Evolutionary conservation across 2,113 vertebrate genomes (phyloP).

Genomic region (Bombycilla garrulus): DNA sequence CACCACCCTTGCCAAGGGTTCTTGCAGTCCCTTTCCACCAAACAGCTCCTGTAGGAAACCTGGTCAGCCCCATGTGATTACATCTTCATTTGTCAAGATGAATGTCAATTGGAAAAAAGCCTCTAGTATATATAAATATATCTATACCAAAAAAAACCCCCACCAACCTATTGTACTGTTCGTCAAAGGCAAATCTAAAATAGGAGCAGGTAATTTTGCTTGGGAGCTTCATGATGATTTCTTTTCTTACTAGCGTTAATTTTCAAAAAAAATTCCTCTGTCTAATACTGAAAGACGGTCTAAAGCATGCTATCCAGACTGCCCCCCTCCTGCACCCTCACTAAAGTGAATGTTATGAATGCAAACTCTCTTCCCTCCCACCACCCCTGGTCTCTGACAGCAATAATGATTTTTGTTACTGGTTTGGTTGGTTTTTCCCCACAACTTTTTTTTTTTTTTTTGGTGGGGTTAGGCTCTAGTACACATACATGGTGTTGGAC

Average conservation of each 20-base stretch:
- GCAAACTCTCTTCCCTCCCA: conserved; percentile 32
- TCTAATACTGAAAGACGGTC: conserved; percentile 77
- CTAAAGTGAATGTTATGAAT: conserved; percentile 7
- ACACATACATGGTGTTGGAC: neutral
- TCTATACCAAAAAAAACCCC: neutral
- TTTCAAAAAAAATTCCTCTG: conserved; percentile 71
- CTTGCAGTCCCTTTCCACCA: neutral
- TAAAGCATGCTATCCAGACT: conserved; percentile 36
- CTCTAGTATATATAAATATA: neutral
- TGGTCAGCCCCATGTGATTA: neutral
- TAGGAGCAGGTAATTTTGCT: conserved; percentile 49
- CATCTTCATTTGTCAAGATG: neutral
- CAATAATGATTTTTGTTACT: conserved; percentile 56
- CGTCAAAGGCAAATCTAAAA: conserved; percentile 48
- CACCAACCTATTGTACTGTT: neutral
- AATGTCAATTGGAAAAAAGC: neutral
- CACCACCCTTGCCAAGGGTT: neutral
- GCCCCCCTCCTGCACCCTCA: conserved; percentile 39
- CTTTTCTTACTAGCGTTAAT: conserved; percentile 70
- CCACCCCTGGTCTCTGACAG: conserved; percentile 29
- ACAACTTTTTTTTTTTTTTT: neutral
- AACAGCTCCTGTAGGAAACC: neutral
- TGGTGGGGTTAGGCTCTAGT: neutral
- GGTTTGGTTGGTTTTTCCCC: neutral
- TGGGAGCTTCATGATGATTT: conserved; percentile 67